Evolutionary conservation across 1,140 invertebrate species (phyloP), one percentile per base, ranked within the genome.

Genomic region (Pteromalus puparum): DNA sequence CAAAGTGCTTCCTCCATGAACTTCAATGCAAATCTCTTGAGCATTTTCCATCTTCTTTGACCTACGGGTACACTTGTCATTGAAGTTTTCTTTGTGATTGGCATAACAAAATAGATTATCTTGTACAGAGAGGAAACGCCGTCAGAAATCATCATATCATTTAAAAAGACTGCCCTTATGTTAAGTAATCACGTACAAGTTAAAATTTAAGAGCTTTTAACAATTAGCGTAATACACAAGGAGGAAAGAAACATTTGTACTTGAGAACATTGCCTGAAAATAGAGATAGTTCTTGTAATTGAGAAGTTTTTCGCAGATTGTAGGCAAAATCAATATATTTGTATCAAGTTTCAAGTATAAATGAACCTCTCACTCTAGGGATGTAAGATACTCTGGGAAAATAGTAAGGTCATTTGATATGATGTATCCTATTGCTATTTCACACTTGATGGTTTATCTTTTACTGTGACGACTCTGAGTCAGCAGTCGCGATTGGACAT

Each of bases 351-450:
- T 83, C 2, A 72, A 72, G 34, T 46, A 48, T 83, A 18, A 42
- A 70, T 83, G 15, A 78, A 78, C 38, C 28, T 83, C 42, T 34
- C 61, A 83, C n/a, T 83, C 13, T 78, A 77, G 24, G 26, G 30
- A 77, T 67, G 42, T 78, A 83, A 83, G 81, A 75, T 90, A 81
- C 82, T 89, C 85, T 87, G 84, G 38, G 24, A 88, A 89, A 90
- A 87, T 81, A 79, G 89, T 89, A 90, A 90, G 88, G 88, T 90
- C 87, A 86, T 91, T 90, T 91, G 90, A 92, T 91, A 91, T 91
- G 91, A 77, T 89, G 90, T 86, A 88, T 86, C 85, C 87, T 88
- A 89, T 90, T 89, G 86, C 28, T 78, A 30, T 78, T 34, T 83
- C 65, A 78, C 67, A 61, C 42, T 61, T 82, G 65, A 74, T n/a